A percentile compares a stretch with the other conserved stretches of the same genome.
phyloP scores from a whole-genome alignment of 2,797 vertebrate species.

The Falco rusticolus region DNA sequence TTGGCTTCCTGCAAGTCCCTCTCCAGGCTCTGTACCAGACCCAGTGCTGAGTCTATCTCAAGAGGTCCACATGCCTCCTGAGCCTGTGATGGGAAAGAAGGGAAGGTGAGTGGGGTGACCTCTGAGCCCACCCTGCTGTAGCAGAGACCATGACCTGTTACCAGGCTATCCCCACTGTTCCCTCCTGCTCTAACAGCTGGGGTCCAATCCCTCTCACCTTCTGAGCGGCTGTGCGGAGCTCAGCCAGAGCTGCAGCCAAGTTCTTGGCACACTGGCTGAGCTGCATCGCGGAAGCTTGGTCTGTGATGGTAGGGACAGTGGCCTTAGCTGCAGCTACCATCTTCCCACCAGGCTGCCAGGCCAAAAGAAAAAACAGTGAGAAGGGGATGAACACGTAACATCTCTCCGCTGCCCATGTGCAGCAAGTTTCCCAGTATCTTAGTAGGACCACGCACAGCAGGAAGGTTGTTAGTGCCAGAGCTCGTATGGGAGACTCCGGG shows the following conservation, averaged over 20 bases:
- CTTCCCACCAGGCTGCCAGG: conserved; percentile 90
- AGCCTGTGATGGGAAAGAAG: conserved; percentile 76
- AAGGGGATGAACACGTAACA: fast-evolving
- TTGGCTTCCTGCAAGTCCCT: conserved; percentile 93
- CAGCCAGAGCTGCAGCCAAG: conserved; percentile 86
- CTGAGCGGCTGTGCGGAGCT: conserved; percentile 92
- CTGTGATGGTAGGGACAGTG: conserved; percentile 91
- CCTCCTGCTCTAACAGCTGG: background rate
- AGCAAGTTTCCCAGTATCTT: background rate
- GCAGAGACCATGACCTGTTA: background rate
- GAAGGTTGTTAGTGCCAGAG: background rate
- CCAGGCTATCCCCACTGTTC: fast-evolving
- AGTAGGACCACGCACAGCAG: fast-evolving
- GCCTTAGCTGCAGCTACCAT: conserved; percentile 96
- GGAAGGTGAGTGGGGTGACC: background rate
- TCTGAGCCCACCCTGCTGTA: fast-evolving
- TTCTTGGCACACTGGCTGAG: conserved; percentile 98
- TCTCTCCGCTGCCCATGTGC: background rate
- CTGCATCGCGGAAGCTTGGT: conserved; percentile 97
- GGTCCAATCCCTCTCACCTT: conserved; percentile 81
- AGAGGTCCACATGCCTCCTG: conserved; percentile 95
- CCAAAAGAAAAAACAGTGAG: background rate
- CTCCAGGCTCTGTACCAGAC: conserved; percentile 89
- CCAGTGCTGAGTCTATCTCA: conserved; percentile 94
- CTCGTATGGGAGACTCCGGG: fast-evolving